phyloP scores from a whole-genome alignment of 2,113 vertebrate species.

The Chlorodrepanis virens region DNA sequence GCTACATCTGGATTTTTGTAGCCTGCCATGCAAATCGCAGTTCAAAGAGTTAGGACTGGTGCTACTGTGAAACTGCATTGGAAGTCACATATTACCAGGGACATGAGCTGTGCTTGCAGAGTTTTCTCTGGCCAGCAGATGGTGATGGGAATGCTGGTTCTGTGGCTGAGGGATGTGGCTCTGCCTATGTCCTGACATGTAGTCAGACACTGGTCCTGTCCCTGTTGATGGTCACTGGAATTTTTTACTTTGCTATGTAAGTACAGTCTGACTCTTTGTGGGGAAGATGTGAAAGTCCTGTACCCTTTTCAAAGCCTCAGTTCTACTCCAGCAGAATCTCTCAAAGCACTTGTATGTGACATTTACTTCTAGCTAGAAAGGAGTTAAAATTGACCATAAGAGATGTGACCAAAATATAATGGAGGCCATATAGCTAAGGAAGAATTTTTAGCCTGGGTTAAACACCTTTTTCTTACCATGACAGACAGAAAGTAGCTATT shows the following conservation, averaged over 20 bases:
- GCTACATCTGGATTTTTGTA: background rate
- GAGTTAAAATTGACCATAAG: background rate
- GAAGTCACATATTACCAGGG: background rate
- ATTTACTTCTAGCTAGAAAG: background rate
- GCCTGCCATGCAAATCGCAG: rapidly evolving
- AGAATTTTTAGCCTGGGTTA: background rate
- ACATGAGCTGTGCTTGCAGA: background rate
- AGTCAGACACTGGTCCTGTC: background rate
- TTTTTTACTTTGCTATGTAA: background rate
- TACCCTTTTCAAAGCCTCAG: background rate
- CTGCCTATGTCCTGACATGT: background rate
- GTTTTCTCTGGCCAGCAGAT: conserved; percentile 27
- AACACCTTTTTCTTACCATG: background rate
- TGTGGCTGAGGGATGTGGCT: background rate
- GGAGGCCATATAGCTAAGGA: background rate
- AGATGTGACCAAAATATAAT: background rate
- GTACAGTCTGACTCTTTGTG: background rate
- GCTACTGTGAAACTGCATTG: background rate
- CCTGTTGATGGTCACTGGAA: background rate
- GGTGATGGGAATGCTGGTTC: background rate
- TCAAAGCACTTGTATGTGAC: background rate
- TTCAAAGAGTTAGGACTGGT: background rate
- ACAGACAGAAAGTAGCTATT: conserved; percentile 73
- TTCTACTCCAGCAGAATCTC: background rate
- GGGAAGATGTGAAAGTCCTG: background rate